These are phyloP conservation scores for Hemicrepidius hirtus DNA, from an alignment of 2,888 invertebrate species.

Conservation along the genomic window DNA sequence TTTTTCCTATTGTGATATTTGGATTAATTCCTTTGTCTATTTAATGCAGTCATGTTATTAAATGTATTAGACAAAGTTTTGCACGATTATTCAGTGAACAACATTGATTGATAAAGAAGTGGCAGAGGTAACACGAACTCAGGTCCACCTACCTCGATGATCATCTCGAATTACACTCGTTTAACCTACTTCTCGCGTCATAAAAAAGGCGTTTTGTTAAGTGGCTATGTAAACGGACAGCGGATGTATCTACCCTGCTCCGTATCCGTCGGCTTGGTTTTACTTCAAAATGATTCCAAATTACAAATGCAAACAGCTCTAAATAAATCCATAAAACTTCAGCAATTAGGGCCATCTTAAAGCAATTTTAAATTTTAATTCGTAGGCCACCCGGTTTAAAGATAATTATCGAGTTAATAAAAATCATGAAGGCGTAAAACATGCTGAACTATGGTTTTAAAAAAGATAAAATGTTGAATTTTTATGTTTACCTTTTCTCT, in stretches of 20 bases:
- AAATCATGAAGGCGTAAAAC: not conserved
- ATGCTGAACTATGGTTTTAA: not conserved
- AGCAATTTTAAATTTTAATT: slow-evolving; percentile 15
- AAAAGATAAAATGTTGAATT: not conserved
- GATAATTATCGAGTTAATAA: slow-evolving; percentile 14
- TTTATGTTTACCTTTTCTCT: too few species aligned
- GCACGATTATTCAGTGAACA: slow-evolving; percentile 37
- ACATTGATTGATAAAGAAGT: slow-evolving; percentile 48
- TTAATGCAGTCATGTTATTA: not conserved
- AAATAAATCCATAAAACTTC: slow-evolving; percentile 40
- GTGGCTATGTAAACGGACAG: slow-evolving; percentile 37
- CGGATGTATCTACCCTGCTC: slow-evolving; percentile 27
- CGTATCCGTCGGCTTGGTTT: slow-evolving; percentile 23
- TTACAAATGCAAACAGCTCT: slow-evolving; percentile 40
- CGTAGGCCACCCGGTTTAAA: not conserved
- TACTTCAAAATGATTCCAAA: slow-evolving; percentile 34
- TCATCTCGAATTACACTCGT: slow-evolving; percentile 52
- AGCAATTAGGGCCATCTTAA: slow-evolving; percentile 27
- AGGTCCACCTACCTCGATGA: slow-evolving; percentile 54
- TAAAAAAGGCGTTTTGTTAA: slow-evolving; percentile 47
- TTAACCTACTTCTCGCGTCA: slow-evolving; percentile 47
- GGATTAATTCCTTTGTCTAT: not conserved
- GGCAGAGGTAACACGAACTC: slow-evolving; percentile 56
- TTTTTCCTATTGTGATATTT: too few species aligned
- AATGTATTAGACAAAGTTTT: slow-evolving; percentile 14